Evolutionary conservation across 2,113 vertebrate species (phyloP), one percentile per base, ranked within the genome.

Genomic region (Promerops cafer): DNA sequence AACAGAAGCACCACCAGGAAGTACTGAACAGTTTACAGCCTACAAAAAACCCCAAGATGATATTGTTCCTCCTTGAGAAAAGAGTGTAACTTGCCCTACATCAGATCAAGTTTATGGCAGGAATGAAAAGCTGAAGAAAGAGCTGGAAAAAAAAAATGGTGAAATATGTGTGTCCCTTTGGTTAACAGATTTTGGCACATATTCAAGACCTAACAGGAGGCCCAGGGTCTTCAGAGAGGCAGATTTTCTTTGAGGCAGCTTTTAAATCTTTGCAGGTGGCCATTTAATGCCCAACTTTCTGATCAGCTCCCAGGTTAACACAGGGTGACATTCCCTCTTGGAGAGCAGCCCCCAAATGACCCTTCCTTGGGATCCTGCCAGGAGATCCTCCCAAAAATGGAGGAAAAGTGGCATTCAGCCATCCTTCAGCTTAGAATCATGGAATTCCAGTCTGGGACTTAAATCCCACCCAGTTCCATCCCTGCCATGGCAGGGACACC

Each of bases 371-470:
- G 39, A 66, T 33, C 13, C 59, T 3, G n/a, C 53, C 66, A 44
- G 60, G 61, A 93, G 18, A 76, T 9, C 2, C 1, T 15, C 26
- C 2, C 4, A 22, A 12, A 57, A 82, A 57, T 0, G 6, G 44
- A 35, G 4, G 0, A 2, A 10, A n/a, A 0, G 2, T 15, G 64
- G 37, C 54, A 53, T 8, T 27, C 27, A 35, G 74, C 37, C 20
- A 24, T 11, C 23, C 79, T 57, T 16, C 44, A 39, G 11, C 42
- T 26, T 1, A 3, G 7, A 54, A 16, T 11, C 13, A 11, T 3
- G 16, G 77, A 52, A 37, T 81, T 33, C 52, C 60, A 39, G 7
- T n/a, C 2, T 11, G 60, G 66, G 27, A 33, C 1, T 65, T 1
- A 33, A 81, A 72, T 3, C 1, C 0, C 57, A 56, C 3, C 57